Percentiles rank a stretch among this genome's conserved stretches.
Conservation (phyloP, 2,888 invertebrate species). For the Linnaemya tessellans region DNA sequence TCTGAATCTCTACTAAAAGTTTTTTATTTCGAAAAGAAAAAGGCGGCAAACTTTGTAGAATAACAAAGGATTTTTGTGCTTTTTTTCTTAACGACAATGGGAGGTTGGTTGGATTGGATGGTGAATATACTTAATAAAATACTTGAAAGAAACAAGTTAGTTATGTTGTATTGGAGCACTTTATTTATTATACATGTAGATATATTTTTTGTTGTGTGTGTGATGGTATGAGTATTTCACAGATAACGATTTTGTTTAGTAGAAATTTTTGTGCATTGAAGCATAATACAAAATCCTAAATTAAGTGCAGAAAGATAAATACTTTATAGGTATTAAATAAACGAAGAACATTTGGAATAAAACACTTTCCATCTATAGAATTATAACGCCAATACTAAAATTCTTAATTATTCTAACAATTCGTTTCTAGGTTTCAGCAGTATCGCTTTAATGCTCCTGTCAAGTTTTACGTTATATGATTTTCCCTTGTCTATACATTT, state of each 20-base stretch:
- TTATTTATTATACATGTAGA: slow-evolving; percentile 29
- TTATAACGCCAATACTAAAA: too few relatives aligned
- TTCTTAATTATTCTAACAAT: too few relatives aligned
- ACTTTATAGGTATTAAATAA: neutral
- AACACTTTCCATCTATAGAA: too few relatives aligned
- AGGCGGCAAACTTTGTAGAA: slow-evolving; percentile 70
- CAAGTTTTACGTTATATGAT: too few relatives aligned
- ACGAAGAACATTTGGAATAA: too few relatives aligned
- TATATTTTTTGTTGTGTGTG: slow-evolving; percentile 1
- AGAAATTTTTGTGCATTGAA: slow-evolving; percentile 29
- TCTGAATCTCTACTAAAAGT: slow-evolving; percentile 59
- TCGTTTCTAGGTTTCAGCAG: too few relatives aligned
- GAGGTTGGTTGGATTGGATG: slow-evolving; percentile 63
- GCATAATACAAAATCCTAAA: slow-evolving; percentile 44
- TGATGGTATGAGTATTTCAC: slow-evolving; percentile 16
- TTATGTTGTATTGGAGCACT: slow-evolving; percentile 63
- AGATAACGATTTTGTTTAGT: slow-evolving; percentile 35
- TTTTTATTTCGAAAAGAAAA: slow-evolving; percentile 49
- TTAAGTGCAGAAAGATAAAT: slow-evolving; percentile 17
- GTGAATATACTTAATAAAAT: slow-evolving; percentile 59
- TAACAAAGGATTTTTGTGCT: slow-evolving; percentile 68
- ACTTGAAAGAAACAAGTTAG: slow-evolving; percentile 71
- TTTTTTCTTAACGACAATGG: slow-evolving; percentile 61
- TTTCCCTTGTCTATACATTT: too few relatives aligned
- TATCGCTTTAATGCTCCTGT: too few relatives aligned